Conservation (phyloP, 2,113 vertebrate species). For the Macaca nemestrina region DNA sequence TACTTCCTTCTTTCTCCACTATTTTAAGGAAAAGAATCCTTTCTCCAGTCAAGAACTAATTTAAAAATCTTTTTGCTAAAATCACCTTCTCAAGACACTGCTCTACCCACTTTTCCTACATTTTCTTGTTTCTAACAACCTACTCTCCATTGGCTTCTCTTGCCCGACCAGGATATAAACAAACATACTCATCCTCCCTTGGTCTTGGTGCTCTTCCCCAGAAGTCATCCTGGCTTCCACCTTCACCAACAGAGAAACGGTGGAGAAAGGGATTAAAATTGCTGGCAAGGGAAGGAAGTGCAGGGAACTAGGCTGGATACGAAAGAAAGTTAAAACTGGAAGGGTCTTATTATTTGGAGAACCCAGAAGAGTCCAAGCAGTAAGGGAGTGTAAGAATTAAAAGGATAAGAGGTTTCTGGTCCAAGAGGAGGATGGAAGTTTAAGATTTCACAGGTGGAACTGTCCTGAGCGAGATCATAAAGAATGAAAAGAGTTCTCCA, state of each 20-base stretch:
- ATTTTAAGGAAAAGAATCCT: neutral
- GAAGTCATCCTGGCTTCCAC: neutral
- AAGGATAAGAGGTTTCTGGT: neutral
- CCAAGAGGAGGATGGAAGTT: neutral
- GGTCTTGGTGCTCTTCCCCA: neutral
- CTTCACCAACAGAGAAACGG: neutral
- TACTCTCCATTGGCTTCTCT: neutral
- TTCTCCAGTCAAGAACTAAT: neutral
- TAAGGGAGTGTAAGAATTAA: neutral
- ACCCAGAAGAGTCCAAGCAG: neutral
- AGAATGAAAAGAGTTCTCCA: neutral
- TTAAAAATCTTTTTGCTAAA: neutral
- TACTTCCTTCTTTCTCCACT: neutral
- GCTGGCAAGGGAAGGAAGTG: neutral
- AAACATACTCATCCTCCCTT: neutral
- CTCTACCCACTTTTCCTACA: neutral
- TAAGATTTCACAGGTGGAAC: neutral
- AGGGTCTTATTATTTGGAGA: neutral
- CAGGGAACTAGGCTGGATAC: neutral
- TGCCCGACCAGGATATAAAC: neutral
- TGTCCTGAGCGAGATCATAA: neutral
- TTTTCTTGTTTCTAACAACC: neutral
- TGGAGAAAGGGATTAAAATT: no score
- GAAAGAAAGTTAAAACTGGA: no score
- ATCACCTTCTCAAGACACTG: neutral